These are phyloP conservation scores for Euthynnus affinis DNA, from an alignment of 2,797 vertebrate genomes.

Conservation along the genomic window DNA sequence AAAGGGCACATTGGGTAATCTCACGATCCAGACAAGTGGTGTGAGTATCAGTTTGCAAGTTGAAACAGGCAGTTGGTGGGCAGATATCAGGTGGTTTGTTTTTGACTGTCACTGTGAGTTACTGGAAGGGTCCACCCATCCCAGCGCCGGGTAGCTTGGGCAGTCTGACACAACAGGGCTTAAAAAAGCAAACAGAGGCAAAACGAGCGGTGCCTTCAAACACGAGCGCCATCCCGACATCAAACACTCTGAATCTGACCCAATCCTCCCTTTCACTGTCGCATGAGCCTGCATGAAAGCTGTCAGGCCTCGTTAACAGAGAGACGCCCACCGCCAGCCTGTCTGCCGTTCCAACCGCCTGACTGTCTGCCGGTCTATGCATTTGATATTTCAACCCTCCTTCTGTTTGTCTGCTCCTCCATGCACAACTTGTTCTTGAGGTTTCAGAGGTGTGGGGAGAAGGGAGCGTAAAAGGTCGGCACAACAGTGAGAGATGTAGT, in stretches of 20 bases:
- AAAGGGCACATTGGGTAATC: constrained; percentile 46
- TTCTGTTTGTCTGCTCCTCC: constrained; percentile 38
- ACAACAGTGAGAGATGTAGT: constrained; percentile 1
- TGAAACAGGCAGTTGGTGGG: neutral
- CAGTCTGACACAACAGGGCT: constrained; percentile 57
- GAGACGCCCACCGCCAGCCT: constrained; percentile 75
- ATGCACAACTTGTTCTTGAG: constrained; percentile 17
- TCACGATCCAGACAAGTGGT: constrained; percentile 36
- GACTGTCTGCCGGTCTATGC: constrained; percentile 49
- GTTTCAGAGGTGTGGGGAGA: neutral
- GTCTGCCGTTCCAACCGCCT: constrained; percentile 66
- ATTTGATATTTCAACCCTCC: constrained; percentile 53
- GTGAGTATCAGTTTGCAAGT: constrained; percentile 20
- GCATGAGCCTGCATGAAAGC: constrained; percentile 71
- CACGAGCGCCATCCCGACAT: constrained; percentile 56
- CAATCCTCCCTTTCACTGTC: constrained; percentile 66
- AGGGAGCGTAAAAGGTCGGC: neutral
- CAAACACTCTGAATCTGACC: constrained; percentile 65
- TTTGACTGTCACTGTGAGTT: constrained; percentile 52
- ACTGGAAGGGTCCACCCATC: constrained; percentile 33
- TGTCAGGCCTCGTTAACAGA: constrained; percentile 76
- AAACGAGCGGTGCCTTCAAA: constrained; percentile 71
- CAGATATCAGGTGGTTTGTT: constrained; percentile 56
- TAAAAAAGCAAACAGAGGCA: constrained; percentile 68
- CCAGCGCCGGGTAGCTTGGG: constrained; percentile 26